Percentiles rank a stretch among this genome's conserved stretches.
Conservation (phyloP, 2,888 invertebrate genomes). For the Pristionchus entomophagus region DNA sequence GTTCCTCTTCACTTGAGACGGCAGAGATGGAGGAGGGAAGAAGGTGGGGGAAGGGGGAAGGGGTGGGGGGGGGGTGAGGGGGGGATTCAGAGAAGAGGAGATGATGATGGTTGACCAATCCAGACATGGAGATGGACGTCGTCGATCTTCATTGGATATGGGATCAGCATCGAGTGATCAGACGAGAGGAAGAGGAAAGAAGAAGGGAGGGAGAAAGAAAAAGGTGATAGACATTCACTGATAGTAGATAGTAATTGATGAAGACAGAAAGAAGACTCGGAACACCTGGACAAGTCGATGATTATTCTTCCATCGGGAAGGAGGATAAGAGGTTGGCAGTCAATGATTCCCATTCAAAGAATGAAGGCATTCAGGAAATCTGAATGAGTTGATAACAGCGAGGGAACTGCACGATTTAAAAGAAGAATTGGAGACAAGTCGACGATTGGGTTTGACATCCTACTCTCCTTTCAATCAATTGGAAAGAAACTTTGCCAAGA, state of each 20-base stretch:
- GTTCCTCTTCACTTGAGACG: conserved; percentile 29
- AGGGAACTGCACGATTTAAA: conserved; percentile 8
- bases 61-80: too few relatives aligned
- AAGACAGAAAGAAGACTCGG: neutral
- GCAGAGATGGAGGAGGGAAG: neutral
- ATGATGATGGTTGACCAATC: neutral
- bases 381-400: neutral
- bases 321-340: neutral
- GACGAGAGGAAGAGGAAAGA: neutral
- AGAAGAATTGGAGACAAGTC: conserved; percentile 33
- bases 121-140: neutral
- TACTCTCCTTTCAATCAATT: too few relatives aligned
- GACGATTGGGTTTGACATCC: conserved; percentile 36
- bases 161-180: neutral
- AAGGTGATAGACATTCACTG: neutral
- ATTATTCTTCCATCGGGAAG: conserved; percentile 12
- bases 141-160: neutral
- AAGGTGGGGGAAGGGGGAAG: too few relatives aligned
- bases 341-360: neutral
- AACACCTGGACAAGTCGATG: neutral
- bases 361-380: neutral
- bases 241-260: too few relatives aligned
- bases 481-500: too few relatives aligned
- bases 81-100: neutral
- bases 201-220: neutral